Base-by-base conservation (phyloP, 2,888 invertebrate genomes). In the Pachycephus smyrnensis region DNA sequence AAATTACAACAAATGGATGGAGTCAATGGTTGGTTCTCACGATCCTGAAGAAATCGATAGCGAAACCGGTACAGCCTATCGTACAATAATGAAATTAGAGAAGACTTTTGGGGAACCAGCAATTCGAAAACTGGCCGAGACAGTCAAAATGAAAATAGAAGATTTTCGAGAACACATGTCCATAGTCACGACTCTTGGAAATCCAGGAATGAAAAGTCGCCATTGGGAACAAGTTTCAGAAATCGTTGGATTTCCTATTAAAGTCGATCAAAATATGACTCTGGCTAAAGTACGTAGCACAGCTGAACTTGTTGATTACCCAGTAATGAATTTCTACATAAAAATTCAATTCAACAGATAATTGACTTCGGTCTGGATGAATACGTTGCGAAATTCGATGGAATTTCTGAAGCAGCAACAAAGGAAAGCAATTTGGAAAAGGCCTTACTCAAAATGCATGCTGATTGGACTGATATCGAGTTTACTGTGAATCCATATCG, bases 181-280 rank as follows among this genome's bases (percentile, higher is more conserved):
- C 0, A 95, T 98, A n/a, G 96, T 99, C 69, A 95, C 96, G 89
- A 98, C 98, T 0, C 92, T 99, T 32, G 98, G 98, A 73, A 99
- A 99, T 93, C 98, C 98, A 0, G 98, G 98, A 76, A 95, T 99
- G 95, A 97, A 97, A 88, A 94, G 93, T 1, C 94, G 98, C 0
- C 98, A 98, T 91, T 98, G 98, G 98, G 97, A 98, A 88, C 96
- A 96, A 92, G 95, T 99, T 9, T 98, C 98, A 0, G 98, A 98
- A 88, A 96, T 98, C 80, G 97, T 98, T 84, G 98, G 98, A 0
- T 98, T 98, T 91, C 97, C 98, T 0, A 96, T 99, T 71, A 94
- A 95, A 80, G 96, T 98, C 0, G 97, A 98, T 80, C 95, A 96
- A 0, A 95, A 95, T 37, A 93, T 97, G 82, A 96, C 97, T 0